These are phyloP conservation scores for Cheilosia variabilis DNA, from an alignment of 2,888 invertebrate genomes.

Conservation along the genomic window DNA sequence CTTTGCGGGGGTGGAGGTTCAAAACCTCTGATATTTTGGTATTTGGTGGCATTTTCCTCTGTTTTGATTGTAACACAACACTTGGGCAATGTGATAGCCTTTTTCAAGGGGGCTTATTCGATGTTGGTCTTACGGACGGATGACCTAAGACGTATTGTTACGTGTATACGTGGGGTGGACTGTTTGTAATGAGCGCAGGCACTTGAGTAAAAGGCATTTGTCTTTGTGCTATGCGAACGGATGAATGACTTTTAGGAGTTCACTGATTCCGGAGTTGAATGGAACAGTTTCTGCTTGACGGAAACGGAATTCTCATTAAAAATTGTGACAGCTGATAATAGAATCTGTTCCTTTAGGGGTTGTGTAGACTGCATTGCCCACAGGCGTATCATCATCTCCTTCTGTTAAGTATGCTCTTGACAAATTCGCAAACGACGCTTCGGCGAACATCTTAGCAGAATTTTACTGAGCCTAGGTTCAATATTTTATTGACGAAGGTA, in stretches of 20 bases:
- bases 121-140: constrained; percentile 28
- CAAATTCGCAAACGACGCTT: too few species aligned
- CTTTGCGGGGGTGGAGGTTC: neutral
- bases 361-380: too few species aligned
- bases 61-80: constrained; percentile 49
- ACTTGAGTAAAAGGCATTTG: constrained; percentile 9
- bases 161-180: constrained; percentile 31
- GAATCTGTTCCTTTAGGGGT: too few species aligned
- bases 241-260: neutral
- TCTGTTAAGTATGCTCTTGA: too few species aligned
- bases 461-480: too few species aligned
- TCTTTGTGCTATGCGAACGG: neutral
- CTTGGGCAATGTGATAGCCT: constrained; percentile 35
- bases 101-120: constrained; percentile 26
- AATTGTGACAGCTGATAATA: too few species aligned
- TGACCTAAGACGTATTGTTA: constrained; percentile 26
- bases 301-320: too few species aligned
- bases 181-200: constrained; percentile 9
- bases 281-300: too few species aligned
- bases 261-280: too few species aligned
- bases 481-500: too few species aligned
- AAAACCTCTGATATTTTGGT: constrained; percentile 11
- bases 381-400: too few species aligned
- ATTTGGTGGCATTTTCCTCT: constrained; percentile 14
- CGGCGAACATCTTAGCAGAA: too few species aligned